Evolutionary conservation across 1,140 invertebrate genomes (phyloP).

Genomic region (Papilio xuthus): DNA sequence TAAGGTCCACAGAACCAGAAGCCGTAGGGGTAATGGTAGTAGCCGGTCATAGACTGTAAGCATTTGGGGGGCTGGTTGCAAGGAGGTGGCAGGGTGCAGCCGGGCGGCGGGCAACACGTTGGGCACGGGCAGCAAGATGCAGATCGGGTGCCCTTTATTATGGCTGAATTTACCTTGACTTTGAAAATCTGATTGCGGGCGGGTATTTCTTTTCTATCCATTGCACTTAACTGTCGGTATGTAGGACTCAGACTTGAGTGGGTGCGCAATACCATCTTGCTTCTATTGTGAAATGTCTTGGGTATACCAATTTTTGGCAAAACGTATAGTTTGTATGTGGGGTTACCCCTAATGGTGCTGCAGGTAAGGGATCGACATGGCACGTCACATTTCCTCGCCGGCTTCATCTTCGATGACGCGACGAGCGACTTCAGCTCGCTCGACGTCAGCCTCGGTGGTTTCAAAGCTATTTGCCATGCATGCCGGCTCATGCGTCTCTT

Average conservation of each 20-base stretch:
- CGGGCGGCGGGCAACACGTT: constrained; percentile 21
- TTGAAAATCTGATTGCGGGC: neutral
- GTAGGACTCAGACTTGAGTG: neutral
- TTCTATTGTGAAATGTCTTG: constrained; percentile 8
- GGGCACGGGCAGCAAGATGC: neutral
- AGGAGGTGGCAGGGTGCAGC: constrained; percentile 48
- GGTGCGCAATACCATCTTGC: neutral
- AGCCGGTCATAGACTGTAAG: constrained; percentile 60
- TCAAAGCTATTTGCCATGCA: constrained; percentile 22
- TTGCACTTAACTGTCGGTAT: neutral
- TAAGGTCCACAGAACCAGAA: constrained; percentile 69
- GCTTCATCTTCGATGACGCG: neutral
- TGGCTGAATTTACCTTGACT: neutral
- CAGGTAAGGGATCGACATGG: constrained; percentile 17
- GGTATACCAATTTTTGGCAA: neutral
- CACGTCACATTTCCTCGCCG: constrained; percentile 11
- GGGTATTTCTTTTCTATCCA: neutral
- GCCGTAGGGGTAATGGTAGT: constrained; percentile 62
- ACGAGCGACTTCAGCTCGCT: neutral
- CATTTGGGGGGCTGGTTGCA: constrained; percentile 52
- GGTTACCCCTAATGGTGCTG: constrained; percentile 13
- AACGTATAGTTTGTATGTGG: neutral
- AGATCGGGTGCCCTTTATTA: neutral
- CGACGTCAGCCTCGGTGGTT: neutral
- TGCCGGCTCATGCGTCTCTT: constrained; percentile 19